Evolutionary conservation across 1,140 invertebrate species (phyloP).

Genomic region (Philaenus spumarius): DNA sequence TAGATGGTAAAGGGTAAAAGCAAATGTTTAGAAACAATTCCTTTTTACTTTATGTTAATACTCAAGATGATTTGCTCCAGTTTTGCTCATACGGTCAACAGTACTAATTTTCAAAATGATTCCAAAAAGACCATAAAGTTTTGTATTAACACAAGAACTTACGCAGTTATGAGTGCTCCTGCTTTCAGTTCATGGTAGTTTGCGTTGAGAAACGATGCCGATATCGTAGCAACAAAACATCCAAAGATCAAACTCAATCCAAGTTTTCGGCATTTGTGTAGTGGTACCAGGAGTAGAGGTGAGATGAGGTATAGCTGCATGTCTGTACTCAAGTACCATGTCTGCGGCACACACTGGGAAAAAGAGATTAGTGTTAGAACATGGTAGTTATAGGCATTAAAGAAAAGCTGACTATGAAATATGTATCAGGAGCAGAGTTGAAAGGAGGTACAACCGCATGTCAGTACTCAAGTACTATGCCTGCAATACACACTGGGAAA

Average conservation of each 20-base stretch:
- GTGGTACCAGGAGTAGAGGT: neutral
- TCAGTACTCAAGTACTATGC: too few species aligned
- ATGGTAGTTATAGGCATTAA: neutral
- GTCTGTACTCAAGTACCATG: slow-evolving; percentile 5
- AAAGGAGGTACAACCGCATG: too few species aligned
- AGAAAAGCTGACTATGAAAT: neutral
- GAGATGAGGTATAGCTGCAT: slow-evolving; percentile 6
- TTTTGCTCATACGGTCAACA: too few species aligned
- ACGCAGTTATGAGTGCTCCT: neutral
- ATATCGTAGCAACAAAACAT: neutral
- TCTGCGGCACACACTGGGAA: slow-evolving; percentile 4
- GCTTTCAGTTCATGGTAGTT: neutral
- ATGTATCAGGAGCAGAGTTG: neutral
- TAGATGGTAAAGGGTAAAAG: too few species aligned
- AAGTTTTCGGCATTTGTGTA: neutral
- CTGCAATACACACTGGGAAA: too few species aligned
- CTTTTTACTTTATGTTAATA: too few species aligned
- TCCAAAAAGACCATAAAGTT: too few species aligned
- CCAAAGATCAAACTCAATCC: neutral
- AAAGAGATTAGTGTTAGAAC: neutral
- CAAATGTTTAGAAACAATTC: too few species aligned
- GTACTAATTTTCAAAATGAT: too few species aligned
- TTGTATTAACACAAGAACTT: too few species aligned
- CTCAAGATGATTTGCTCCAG: too few species aligned
- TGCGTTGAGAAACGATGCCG: neutral